Percentiles rank a stretch among this genome's conserved stretches.
Evolutionary conservation across 2,113 vertebrate genomes (phyloP).

Genomic region (Candoia aspera): DNA sequence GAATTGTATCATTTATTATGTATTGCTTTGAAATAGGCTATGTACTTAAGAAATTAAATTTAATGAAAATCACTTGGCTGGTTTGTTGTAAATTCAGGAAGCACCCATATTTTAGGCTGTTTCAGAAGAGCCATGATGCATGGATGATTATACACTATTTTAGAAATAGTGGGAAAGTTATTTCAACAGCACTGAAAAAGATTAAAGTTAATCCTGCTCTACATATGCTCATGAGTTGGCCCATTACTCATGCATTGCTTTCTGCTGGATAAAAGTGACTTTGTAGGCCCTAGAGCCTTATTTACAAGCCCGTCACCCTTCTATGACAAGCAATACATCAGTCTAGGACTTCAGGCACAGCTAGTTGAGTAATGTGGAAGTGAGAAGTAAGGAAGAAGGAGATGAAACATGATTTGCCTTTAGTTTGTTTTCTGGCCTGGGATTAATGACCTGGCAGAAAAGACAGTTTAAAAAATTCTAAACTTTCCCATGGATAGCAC

Average conservation of each 20-base stretch:
- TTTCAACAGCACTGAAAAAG: background rate
- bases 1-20: background rate
- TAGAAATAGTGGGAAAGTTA: background rate
- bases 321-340: background rate
- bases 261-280: background rate
- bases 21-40: background rate
- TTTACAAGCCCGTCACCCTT: background rate
- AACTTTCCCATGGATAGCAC: background rate
- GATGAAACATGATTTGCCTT: background rate
- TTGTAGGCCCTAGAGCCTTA: background rate
- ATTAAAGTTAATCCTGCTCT: background rate
- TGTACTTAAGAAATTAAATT: conserved; percentile 6
- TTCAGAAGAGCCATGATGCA: background rate
- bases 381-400: background rate
- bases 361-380: background rate
- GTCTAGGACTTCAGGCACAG: background rate
- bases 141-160: background rate
- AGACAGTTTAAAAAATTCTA: background rate
- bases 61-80: background rate
- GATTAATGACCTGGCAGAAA: background rate
- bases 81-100: background rate
- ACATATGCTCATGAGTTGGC: background rate
- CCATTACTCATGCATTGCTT: background rate
- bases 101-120: background rate
- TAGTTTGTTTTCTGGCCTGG: background rate